Evolutionary conservation across 2,888 invertebrate genomes (phyloP).

Genomic region (Tinea pellionella): DNA sequence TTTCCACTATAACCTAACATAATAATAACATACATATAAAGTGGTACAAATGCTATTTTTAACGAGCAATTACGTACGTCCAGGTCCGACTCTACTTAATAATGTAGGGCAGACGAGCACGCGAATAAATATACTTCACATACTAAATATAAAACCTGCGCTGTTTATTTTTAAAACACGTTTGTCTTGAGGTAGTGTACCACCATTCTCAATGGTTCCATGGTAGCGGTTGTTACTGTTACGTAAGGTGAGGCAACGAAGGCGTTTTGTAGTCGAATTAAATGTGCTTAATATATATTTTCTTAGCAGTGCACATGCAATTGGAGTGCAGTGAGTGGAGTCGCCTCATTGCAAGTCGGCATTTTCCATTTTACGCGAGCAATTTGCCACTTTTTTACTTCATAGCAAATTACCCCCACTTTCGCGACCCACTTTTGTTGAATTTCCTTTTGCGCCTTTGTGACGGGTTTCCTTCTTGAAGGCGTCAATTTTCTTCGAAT

Average conservation of each 20-base stretch:
- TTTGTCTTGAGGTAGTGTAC: too few species aligned
- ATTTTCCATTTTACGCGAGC: neutral
- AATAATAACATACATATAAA: too few species aligned
- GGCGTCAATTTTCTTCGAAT: neutral
- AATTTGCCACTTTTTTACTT: neutral
- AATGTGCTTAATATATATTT: too few species aligned
- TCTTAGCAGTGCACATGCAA: too few species aligned
- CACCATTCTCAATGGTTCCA: too few species aligned
- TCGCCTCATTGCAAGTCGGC: neutral
- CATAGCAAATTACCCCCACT: conserved; percentile 1
- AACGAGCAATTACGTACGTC: neutral
- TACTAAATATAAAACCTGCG: too few species aligned
- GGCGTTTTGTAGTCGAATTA: too few species aligned
- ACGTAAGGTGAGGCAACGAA: too few species aligned
- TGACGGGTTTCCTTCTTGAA: neutral
- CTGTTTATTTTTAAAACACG: too few species aligned
- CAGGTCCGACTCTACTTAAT: neutral
- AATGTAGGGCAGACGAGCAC: neutral
- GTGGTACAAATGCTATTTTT: neutral
- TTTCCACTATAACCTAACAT: too few species aligned
- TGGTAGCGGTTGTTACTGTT: too few species aligned
- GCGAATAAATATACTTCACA: neutral
- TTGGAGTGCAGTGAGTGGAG: too few species aligned
- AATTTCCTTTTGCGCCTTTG: neutral
- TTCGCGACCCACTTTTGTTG: neutral